phyloP scores from a whole-genome alignment of 2,113 vertebrate species.

The Abramis brama region DNA sequence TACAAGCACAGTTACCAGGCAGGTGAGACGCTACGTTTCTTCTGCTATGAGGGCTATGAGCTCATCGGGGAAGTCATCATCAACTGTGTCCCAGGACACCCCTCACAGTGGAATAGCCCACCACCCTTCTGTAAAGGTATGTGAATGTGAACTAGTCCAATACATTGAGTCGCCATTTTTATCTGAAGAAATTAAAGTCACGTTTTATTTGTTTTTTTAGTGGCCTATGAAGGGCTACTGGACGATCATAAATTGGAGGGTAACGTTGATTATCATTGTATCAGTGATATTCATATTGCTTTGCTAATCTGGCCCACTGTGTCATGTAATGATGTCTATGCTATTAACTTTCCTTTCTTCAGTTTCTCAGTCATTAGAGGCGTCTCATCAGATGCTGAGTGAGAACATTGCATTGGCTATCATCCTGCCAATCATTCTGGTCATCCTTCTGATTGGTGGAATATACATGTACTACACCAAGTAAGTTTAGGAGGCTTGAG shows the following conservation, averaged over 20 bases:
- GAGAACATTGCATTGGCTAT: constrained; percentile 91
- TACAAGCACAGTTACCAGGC: constrained; percentile 94
- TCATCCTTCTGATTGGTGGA: constrained; percentile 88
- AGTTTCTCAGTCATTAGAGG: constrained; percentile 88
- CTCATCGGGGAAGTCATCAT: constrained; percentile 92
- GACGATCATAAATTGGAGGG: constrained; percentile 90
- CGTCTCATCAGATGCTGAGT: constrained; percentile 86
- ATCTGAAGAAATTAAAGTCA: neutral
- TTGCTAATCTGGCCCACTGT: neutral
- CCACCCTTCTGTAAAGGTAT: constrained; percentile 92
- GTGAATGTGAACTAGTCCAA: neutral
- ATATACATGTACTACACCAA: constrained; percentile 94
- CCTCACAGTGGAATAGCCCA: constrained; percentile 91
- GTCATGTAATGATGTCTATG: neutral
- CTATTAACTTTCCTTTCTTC: constrained; percentile 41
- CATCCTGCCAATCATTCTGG: constrained; percentile 88
- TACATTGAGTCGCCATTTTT: neutral
- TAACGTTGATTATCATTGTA: constrained; percentile 57
- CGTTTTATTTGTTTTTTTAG: constrained; percentile 61
- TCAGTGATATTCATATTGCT: neutral
- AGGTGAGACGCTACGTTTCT: constrained; percentile 89
- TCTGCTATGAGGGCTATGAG: constrained; percentile 92
- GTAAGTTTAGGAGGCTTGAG: constrained; percentile 70
- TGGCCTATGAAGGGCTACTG: constrained; percentile 89
- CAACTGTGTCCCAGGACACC: constrained; percentile 87